Evolutionary conservation across 1,140 invertebrate species (phyloP), one percentile per base, ranked within the genome.

Genomic region (Papilio machaon): DNA sequence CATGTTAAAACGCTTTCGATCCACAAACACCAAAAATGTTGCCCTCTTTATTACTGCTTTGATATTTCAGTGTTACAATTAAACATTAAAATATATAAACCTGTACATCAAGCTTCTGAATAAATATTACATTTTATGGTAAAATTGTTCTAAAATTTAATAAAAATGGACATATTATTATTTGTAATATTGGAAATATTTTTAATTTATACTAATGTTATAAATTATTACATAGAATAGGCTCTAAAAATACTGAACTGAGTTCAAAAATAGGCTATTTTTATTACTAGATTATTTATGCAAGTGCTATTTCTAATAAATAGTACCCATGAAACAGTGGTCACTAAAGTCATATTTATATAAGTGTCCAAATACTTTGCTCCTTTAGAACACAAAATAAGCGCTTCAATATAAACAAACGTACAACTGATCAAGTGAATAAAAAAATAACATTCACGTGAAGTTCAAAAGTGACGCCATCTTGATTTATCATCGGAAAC

Each of bases 1-100:
- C 88, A 92, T 92, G 86, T 86, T 90, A 87, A 88, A 87, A 81
- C 81, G 86, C 87, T 83, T 85, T 88, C 82, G 80, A 82, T 80
- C 58, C 77, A 79, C 58, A 79, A 79, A 78, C 30, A 17, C 43
- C 54, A 60, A 78, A 78, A 78, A 64, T 46, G 58, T 79, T n/a
- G 38, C 77, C 43, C 54, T 60, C 9, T 67, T 64, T 64, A 67
- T 79, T 60, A 77, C 43, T 43, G 35, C 77, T 43, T 79, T 19
- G 10, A 64, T 47, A n/a, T 23, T 47, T 64, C 58, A 43, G n/a
- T 23, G 46, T 23, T 11, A 75, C 47, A 30, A 15, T 49, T 35
- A 70, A 19, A 13, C 5, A 30, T 30, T 35, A 13, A 64, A 64
- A 64, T 64, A 30, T 64, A 23, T 58, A 19, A 52, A 52, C 47